Evolutionary conservation across 2,797 vertebrate species (phyloP).

Genomic region (Neopelma chrysocephalum): DNA sequence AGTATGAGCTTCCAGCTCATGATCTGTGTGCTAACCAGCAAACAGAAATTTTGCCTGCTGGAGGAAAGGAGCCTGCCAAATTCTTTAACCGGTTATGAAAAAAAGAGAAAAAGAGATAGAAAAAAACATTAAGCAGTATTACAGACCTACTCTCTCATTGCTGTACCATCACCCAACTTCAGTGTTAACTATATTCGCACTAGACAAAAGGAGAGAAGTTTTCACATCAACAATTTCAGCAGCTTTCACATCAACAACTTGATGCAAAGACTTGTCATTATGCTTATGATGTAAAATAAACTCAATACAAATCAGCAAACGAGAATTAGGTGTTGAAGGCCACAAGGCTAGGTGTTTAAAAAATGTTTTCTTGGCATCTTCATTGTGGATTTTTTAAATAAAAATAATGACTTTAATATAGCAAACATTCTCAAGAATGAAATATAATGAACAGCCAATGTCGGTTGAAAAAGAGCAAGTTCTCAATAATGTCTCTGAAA

Average conservation of each 20-base stretch:
- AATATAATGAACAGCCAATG: background rate
- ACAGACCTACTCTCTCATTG: background rate
- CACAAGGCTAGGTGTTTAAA: background rate
- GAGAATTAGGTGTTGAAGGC: background rate
- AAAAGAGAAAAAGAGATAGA: background rate
- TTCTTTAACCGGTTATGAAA: background rate
- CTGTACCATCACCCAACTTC: background rate
- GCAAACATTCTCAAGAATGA: background rate
- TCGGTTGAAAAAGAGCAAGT: background rate
- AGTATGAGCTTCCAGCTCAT: background rate
- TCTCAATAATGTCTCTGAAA: background rate
- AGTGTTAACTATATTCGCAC: background rate
- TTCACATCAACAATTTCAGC: background rate
- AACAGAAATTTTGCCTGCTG: background rate
- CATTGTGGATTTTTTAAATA: accelerated
- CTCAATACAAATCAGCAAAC: background rate
- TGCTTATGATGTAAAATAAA: background rate
- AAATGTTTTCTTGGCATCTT: background rate
- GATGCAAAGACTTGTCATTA: background rate
- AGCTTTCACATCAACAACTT: background rate
- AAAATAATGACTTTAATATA: background rate
- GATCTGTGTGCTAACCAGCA: background rate
- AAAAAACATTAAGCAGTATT: background rate
- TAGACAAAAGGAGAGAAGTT: background rate
- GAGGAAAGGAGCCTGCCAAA: background rate